Evolutionary conservation across 2,888 invertebrate genomes (phyloP).

Genomic region (Gandaritis pyraliata): DNA sequence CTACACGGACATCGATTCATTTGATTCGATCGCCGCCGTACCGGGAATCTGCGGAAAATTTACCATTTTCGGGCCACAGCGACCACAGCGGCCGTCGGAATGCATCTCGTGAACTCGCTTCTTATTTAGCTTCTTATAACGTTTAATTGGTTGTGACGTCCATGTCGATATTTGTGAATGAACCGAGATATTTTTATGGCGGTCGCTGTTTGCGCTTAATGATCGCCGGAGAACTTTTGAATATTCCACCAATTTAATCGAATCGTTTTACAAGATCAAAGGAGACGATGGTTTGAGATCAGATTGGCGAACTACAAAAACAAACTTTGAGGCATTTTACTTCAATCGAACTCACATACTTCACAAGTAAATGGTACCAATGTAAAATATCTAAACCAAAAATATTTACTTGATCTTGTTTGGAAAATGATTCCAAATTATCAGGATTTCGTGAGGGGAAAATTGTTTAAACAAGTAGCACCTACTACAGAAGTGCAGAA

Average conservation of each 20-base stretch:
- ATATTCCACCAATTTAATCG: background rate
- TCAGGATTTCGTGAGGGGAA: too few species aligned
- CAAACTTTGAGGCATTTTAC: background rate
- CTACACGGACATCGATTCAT: constrained; percentile 39
- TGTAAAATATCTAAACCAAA: too few species aligned
- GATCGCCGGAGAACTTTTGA: background rate
- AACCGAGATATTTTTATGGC: constrained; percentile 24
- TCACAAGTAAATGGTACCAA: too few species aligned
- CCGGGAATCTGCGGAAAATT: constrained; percentile 49
- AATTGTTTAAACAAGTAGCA: too few species aligned
- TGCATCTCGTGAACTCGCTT: constrained; percentile 24
- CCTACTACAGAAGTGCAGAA: too few species aligned
- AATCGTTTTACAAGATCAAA: background rate
- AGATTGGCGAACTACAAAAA: background rate
- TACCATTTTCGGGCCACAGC: constrained; percentile 42
- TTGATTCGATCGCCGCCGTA: constrained; percentile 41
- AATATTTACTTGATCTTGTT: too few species aligned
- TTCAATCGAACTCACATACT: too few species aligned
- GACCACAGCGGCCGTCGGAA: constrained; percentile 16
- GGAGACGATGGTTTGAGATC: background rate
- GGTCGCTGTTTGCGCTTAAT: constrained; percentile 4
- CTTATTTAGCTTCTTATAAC: constrained; percentile 22
- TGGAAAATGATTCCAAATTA: too few species aligned
- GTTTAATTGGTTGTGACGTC: constrained; percentile 36
- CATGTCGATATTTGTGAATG: constrained; percentile 38